Percentiles rank a stretch among this genome's conserved stretches.
Conservation (phyloP, 2,797 vertebrate genomes). For the Sciurus vulgaris region DNA sequence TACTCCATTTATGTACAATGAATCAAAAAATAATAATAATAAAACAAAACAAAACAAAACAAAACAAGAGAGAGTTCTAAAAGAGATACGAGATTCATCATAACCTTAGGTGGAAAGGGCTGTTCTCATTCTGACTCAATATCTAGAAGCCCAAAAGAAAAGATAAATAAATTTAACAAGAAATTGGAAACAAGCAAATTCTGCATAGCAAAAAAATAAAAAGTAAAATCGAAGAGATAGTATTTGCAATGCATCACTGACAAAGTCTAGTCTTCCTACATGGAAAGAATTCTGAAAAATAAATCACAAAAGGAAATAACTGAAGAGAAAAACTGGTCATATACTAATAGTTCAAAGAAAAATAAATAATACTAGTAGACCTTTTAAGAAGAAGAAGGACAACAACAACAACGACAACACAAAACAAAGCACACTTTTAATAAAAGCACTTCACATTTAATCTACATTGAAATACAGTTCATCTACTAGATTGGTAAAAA, state of each 20-base stretch:
- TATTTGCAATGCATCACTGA: not conserved
- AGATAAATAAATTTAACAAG: not conserved
- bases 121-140: not conserved
- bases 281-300: not conserved
- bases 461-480: not conserved
- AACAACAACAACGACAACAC: no score
- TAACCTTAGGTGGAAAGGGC: not conserved
- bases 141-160: not conserved
- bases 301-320: not conserved
- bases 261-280: not conserved
- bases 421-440: not conserved
- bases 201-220: not conserved
- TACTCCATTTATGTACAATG: no score
- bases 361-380: not conserved
- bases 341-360: not conserved
- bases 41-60: no score
- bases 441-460: conserved; percentile 6
- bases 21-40: no score
- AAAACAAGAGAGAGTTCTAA: not conserved
- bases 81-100: not conserved
- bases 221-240: not conserved
- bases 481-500: not conserved
- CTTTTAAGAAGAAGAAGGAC: not conserved
- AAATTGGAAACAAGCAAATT: conserved; percentile 2
- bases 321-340: not conserved